A percentile compares a stretch with the other conserved stretches of the same genome.
Evolutionary conservation across 1,140 invertebrate species (phyloP).

Genomic region (Vanessa atalanta): DNA sequence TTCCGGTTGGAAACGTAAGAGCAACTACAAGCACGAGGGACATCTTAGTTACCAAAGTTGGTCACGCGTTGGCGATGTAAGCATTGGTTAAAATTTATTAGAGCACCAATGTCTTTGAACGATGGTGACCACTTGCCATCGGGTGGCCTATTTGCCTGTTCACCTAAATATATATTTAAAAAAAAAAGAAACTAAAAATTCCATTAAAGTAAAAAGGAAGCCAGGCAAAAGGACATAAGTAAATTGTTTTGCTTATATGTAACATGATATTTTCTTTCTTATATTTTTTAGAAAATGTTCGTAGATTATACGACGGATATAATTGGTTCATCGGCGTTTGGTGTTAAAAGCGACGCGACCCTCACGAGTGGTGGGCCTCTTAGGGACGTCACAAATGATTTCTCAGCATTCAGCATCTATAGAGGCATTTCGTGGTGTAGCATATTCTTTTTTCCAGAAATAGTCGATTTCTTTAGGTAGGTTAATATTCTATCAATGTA

Average conservation of each 20-base stretch:
- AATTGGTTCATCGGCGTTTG: conserved; percentile 82
- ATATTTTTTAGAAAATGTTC: conserved; percentile 17
- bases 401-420: conserved; percentile 40
- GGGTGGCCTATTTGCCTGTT: no score
- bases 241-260: neutral
- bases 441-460: conserved; percentile 56
- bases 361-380: conserved; percentile 43
- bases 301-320: conserved; percentile 80
- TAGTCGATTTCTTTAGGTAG: conserved; percentile 48
- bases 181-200: no score
- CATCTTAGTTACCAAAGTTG: no score
- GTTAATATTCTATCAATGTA: neutral
- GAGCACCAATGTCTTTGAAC: no score
- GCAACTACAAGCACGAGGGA: no score
- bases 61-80: no score
- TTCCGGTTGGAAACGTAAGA: no score
- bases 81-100: no score
- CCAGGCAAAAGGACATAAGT: no score
- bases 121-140: no score
- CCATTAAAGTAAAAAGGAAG: no score
- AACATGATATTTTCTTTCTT: neutral
- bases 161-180: no score
- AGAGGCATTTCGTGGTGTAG: conserved; percentile 43
- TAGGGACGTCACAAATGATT: conserved; percentile 44
- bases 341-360: conserved; percentile 65